Percentiles rank a stretch among this genome's conserved stretches.
Evolutionary conservation across 2,113 vertebrate genomes (phyloP).

Genomic region (Progne subis): DNA sequence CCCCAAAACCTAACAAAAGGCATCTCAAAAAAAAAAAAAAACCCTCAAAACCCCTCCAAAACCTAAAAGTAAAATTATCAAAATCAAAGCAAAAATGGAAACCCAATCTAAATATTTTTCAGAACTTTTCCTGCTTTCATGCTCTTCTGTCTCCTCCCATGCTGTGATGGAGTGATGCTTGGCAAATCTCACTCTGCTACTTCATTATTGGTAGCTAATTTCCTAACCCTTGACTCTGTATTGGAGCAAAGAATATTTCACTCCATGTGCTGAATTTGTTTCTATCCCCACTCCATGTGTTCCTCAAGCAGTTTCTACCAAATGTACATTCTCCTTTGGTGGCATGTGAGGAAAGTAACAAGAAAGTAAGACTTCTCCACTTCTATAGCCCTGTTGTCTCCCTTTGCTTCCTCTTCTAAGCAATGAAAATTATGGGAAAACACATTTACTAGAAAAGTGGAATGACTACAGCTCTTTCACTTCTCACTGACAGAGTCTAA

Average conservation of each 20-base stretch:
- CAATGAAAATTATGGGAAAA: neutral
- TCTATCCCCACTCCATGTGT: neutral
- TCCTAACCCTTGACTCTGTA: neutral
- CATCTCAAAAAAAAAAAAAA: neutral
- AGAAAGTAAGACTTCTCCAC: neutral
- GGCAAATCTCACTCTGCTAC: neutral
- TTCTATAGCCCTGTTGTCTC: neutral
- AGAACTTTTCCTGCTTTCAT: neutral
- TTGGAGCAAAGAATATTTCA: neutral
- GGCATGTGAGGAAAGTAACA: neutral
- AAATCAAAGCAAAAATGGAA: neutral
- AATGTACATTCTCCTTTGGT: neutral
- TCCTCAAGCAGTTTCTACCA: neutral
- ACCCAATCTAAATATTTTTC: neutral
- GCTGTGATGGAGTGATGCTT: neutral
- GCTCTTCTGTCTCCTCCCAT: neutral
- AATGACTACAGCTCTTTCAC: neutral
- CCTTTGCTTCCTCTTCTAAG: neutral
- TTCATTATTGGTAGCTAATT: neutral
- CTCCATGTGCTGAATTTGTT: neutral
- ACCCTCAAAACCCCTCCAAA: neutral
- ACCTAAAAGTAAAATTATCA: fast-evolving
- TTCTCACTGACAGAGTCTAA: neutral
- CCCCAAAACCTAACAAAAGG: neutral
- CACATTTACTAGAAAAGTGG: neutral